A percentile compares a stretch with the other conserved stretches of the same genome.
Conservation (phyloP, 37 sponge, comb jelly and placozoan genomes). For the Spongilla lacustris region DNA sequence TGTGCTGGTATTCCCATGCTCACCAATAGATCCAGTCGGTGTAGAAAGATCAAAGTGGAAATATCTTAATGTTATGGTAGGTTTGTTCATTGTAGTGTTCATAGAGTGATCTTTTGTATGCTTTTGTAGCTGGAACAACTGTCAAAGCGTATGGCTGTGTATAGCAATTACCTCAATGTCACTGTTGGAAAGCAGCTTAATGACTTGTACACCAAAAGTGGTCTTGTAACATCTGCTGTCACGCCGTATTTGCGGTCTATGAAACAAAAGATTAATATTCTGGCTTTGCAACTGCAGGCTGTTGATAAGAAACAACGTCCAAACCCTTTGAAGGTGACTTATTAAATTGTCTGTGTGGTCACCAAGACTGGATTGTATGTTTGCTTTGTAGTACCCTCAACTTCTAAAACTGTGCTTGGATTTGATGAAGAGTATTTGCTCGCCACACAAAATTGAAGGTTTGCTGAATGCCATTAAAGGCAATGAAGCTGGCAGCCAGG, state of each 20-base stretch:
- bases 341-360: background rate
- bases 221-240: background rate
- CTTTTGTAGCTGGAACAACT: background rate
- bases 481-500: background rate
- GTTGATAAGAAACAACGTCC: background rate
- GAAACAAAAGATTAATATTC: background rate
- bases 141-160: background rate
- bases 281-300: background rate
- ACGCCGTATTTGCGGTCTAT: background rate
- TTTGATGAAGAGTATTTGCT: background rate
- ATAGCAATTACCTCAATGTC: background rate
- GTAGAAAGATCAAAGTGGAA: slow-evolving; percentile 3
- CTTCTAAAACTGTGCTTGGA: background rate
- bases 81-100: background rate
- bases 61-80: slow-evolving; percentile 35
- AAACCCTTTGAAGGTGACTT: background rate
- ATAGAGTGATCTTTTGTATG: background rate
- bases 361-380: background rate
- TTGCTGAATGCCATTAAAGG: background rate
- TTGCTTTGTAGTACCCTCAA: background rate
- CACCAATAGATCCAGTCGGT: slow-evolving; percentile 52
- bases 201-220: background rate
- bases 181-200: background rate
- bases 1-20: slow-evolving; percentile 25
- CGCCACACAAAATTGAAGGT: background rate